Conservation (phyloP, 2,888 invertebrate genomes). For the Archaeoteleia sp. region DNA sequence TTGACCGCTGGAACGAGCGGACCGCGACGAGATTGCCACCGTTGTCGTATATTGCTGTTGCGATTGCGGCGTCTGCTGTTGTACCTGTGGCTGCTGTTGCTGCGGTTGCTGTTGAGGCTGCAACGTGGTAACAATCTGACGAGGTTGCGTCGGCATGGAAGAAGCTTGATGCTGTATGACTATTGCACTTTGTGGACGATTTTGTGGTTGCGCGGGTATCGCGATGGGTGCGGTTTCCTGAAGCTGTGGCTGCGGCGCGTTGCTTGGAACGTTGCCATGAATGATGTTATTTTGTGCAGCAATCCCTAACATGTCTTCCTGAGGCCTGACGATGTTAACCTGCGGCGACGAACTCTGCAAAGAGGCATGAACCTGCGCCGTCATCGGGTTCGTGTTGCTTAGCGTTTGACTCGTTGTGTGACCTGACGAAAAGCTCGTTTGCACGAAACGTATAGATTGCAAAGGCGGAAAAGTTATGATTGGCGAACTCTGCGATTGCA, state of each 20-base stretch:
- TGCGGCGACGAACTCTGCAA: constrained; percentile 43
- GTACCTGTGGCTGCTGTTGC: constrained; percentile 51
- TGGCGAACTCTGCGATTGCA: constrained; percentile 68
- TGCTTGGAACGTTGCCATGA: constrained; percentile 54
- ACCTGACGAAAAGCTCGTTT: constrained; percentile 66
- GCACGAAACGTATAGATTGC: constrained; percentile 71
- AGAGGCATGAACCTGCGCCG: constrained; percentile 53
- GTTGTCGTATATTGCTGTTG: constrained; percentile 62
- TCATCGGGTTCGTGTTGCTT: constrained; percentile 29
- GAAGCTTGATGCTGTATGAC: constrained; percentile 67
- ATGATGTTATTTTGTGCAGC: constrained; percentile 57
- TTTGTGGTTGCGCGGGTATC: constrained; percentile 59
- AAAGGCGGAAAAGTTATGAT: constrained; percentile 71
- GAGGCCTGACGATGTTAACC: constrained; percentile 63
- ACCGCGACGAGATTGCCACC: constrained; percentile 62
- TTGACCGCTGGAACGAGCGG: constrained; percentile 64
- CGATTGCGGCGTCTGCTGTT: constrained; percentile 59
- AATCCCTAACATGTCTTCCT: constrained; percentile 65
- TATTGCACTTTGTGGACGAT: constrained; percentile 64
- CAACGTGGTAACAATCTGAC: constrained; percentile 61
- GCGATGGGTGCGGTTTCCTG: constrained; percentile 55
- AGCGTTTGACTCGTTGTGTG: constrained; percentile 53
- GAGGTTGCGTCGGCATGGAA: constrained; percentile 56
- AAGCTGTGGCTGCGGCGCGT: constrained; percentile 40
- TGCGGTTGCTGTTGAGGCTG: constrained; percentile 55